Evolutionary conservation across 1,140 invertebrate genomes (phyloP).

Genomic region (Chionoecetes opilio): DNA sequence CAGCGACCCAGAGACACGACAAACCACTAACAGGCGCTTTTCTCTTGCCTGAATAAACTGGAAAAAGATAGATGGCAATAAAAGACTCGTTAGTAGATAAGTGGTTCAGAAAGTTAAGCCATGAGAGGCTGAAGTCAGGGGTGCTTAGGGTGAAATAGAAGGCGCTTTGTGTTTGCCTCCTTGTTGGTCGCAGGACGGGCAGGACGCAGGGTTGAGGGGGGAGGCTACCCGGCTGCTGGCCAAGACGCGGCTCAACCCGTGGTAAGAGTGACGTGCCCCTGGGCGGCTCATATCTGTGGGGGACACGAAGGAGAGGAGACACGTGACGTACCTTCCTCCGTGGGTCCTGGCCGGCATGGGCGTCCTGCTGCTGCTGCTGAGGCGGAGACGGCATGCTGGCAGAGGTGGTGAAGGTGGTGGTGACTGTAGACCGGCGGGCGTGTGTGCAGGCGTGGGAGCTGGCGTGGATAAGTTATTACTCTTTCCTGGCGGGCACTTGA

Average conservation of each 20-base stretch:
- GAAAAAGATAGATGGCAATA: constrained; percentile 6
- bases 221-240: not conserved
- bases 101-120: constrained; percentile 1
- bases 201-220: not conserved
- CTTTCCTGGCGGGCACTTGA: constrained; percentile 24
- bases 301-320: not conserved
- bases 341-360: not conserved
- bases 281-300: not conserved
- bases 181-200: not conserved
- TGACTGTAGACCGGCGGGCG: not conserved
- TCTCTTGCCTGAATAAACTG: not conserved
- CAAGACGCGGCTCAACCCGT: not conserved
- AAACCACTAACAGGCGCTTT: not conserved
- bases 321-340: constrained; percentile 12
- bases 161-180: not conserved
- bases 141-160: constrained; percentile 16
- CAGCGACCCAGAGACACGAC: not conserved
- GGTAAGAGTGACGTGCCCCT: not conserved
- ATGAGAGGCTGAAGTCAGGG: not conserved
- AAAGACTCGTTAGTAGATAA: constrained; percentile 21
- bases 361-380: not conserved
- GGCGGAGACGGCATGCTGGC: not conserved
- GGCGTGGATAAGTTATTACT: constrained; percentile 14
- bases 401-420: not conserved
- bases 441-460: not conserved